A percentile compares a stretch with the other conserved stretches of the same genome.
Evolutionary conservation across 2,113 vertebrate genomes (phyloP).

Genomic region (Dipodomys ordii): DNA sequence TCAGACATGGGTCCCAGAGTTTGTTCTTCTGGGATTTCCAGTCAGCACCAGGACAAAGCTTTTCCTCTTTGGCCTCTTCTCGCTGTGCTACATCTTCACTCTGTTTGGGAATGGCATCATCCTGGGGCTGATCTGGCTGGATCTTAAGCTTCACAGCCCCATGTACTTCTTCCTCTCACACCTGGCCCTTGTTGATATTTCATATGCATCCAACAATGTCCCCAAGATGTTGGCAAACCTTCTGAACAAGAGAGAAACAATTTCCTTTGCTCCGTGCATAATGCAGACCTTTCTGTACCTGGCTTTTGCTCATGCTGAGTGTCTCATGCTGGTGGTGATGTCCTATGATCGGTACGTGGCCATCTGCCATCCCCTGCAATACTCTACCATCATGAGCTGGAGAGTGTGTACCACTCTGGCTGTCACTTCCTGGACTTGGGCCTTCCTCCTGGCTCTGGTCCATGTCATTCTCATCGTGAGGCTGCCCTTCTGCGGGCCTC

Average conservation of each 20-base stretch:
- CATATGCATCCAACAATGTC: slow-evolving; percentile 77
- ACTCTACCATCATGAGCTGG: slow-evolving; percentile 64
- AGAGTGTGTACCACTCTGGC: slow-evolving; percentile 28
- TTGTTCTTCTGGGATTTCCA: slow-evolving; percentile 76
- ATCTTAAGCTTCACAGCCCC: slow-evolving; percentile 68
- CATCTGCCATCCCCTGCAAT: slow-evolving; percentile 72
- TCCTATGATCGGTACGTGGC: slow-evolving; percentile 68
- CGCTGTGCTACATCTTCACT: slow-evolving; percentile 45
- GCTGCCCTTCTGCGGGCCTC: slow-evolving; percentile 73
- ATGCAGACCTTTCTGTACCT: slow-evolving; percentile 76
- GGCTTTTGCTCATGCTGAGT: slow-evolving; percentile 76
- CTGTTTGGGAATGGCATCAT: slow-evolving; percentile 61
- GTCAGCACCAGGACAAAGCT: background rate
- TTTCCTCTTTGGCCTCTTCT: slow-evolving; percentile 70
- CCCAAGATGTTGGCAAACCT: slow-evolving; percentile 75
- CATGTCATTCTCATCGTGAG: slow-evolving; percentile 70
- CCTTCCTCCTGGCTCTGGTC: slow-evolving; percentile 61
- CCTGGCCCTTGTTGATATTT: slow-evolving; percentile 71
- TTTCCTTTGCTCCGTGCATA: slow-evolving; percentile 72
- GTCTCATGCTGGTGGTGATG: slow-evolving; percentile 78
- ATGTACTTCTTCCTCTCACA: slow-evolving; percentile 83
- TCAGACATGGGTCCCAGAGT: slow-evolving; percentile 71
- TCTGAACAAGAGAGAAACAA: slow-evolving; percentile 42
- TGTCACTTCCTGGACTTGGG: slow-evolving; percentile 3
- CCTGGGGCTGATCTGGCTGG: slow-evolving; percentile 70